phyloP scores from a whole-genome alignment of 2,113 vertebrate species.

The Phaetusa simplex region DNA sequence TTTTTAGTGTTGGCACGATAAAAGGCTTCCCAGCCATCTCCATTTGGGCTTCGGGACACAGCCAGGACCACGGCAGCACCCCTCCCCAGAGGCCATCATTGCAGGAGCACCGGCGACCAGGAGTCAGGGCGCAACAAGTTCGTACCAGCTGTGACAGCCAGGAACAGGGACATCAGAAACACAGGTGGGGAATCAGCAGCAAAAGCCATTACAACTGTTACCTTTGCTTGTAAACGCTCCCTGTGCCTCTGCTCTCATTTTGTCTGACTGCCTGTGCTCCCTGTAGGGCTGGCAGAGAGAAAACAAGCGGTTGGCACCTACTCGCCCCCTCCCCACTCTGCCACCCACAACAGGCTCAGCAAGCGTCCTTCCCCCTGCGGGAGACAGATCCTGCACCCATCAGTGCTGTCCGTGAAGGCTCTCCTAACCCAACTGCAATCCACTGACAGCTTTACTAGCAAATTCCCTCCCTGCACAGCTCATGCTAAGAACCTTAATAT shows the following conservation, averaged over 20 bases:
- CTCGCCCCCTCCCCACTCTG: neutral
- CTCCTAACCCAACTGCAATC: neutral
- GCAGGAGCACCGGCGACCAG: neutral
- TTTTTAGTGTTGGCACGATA: fast-evolving
- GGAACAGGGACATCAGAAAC: neutral
- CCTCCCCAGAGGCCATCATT: fast-evolving
- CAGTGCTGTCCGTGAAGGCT: neutral
- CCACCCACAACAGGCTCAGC: neutral
- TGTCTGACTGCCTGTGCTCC: neutral
- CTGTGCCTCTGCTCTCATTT: neutral
- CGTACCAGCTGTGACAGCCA: neutral
- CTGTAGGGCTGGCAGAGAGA: neutral
- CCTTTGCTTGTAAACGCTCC: neutral
- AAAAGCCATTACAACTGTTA: neutral
- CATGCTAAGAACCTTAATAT: constrained; percentile 66
- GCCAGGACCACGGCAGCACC: neutral
- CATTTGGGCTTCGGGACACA: fast-evolving
- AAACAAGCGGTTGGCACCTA: neutral
- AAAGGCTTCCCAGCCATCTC: neutral
- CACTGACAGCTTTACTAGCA: constrained; percentile 1
- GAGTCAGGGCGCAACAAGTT: neutral
- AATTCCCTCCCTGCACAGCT: constrained; percentile 42
- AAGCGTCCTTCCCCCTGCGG: neutral
- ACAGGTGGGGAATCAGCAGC: neutral
- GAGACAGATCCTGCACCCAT: neutral